phyloP scores from a whole-genome alignment of 2,797 vertebrate species.

The Glyptemys insculpta region DNA sequence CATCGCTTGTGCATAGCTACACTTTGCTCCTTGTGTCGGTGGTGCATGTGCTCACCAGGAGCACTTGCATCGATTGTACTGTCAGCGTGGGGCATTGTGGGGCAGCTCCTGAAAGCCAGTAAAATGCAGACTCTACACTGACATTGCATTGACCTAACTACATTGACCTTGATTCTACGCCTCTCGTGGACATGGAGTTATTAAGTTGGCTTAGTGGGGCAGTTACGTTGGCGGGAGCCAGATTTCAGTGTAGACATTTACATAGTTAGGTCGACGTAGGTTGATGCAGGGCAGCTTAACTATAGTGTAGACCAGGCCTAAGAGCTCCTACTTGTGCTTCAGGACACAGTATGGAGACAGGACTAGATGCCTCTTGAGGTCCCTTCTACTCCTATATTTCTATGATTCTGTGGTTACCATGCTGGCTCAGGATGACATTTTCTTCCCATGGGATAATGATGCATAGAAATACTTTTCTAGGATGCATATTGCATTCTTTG shows the following conservation, averaged over 20 bases:
- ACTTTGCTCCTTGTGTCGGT: not conserved
- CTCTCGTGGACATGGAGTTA: not conserved
- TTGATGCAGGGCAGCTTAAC: too few relatives aligned
- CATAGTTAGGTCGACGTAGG: not conserved
- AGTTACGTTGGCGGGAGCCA: not conserved
- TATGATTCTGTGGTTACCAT: not conserved
- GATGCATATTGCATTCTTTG: not conserved
- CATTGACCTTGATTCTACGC: not conserved
- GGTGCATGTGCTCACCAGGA: not conserved
- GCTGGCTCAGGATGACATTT: not conserved
- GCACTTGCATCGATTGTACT: not conserved
- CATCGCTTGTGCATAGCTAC: not conserved
- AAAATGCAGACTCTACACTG: not conserved
- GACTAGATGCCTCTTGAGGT: not conserved
- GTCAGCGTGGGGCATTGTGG: not conserved
- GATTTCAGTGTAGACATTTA: not conserved
- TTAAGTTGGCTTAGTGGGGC: not conserved
- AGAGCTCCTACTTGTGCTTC: not conserved
- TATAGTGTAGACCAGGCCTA: not conserved
- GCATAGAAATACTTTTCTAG: not conserved
- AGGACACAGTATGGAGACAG: not conserved
- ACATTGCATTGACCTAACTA: not conserved
- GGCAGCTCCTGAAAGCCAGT: not conserved
- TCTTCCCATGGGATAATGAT: not conserved
- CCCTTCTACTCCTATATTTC: not conserved